Evolutionary conservation across 2,797 vertebrate genomes (phyloP).

Genomic region (Dendrocincla tyrannina): DNA sequence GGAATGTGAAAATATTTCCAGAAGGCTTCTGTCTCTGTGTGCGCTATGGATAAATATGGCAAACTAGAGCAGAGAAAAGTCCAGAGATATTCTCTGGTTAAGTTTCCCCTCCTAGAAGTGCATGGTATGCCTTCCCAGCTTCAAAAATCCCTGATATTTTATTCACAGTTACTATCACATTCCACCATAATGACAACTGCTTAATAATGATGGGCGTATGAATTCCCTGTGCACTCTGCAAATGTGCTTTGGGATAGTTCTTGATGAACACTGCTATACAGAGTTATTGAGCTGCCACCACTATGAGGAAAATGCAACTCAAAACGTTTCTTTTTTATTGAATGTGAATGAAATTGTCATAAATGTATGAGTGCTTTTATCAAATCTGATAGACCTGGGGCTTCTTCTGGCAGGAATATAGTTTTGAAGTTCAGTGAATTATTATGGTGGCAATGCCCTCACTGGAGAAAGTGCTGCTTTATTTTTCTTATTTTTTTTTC

Average conservation of each 20-base stretch:
- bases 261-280: neutral
- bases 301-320: neutral
- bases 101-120: neutral
- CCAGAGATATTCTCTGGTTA: neutral
- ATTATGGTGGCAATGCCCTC: neutral
- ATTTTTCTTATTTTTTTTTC: slow-evolving; percentile 1
- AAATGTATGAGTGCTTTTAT: slow-evolving; percentile 10
- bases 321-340: slow-evolving; percentile 33
- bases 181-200: neutral
- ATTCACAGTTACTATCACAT: neutral
- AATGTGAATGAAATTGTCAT: slow-evolving; percentile 36
- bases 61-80: neutral
- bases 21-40: neutral
- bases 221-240: neutral
- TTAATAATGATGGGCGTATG: neutral
- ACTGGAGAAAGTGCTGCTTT: neutral
- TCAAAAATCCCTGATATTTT: neutral
- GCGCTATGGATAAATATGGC: neutral
- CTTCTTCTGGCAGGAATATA: neutral
- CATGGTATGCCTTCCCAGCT: neutral
- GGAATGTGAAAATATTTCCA: neutral
- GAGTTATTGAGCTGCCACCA: slow-evolving; percentile 8
- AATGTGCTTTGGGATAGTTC: neutral
- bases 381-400: slow-evolving; percentile 7
- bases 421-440: neutral